phyloP scores from a whole-genome alignment of 2,888 invertebrate species.

The Drosophila barbarae region DNA sequence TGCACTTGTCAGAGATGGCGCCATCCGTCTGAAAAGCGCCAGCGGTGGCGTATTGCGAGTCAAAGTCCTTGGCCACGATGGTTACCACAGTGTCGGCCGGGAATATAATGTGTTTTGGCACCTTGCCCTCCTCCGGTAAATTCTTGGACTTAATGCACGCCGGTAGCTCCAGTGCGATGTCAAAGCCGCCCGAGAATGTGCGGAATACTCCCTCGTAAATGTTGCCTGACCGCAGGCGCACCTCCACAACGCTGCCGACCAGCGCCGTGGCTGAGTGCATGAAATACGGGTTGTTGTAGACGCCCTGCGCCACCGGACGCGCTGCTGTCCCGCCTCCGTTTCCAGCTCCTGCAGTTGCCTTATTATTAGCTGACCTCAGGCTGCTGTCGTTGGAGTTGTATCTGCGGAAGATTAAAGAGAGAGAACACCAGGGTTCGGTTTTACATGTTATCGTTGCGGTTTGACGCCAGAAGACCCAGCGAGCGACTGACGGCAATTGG shows the following conservation, averaged over 20 bases:
- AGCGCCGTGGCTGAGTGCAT: slow-evolving; percentile 93
- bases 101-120: slow-evolving; percentile 83
- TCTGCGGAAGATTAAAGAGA: slow-evolving; percentile 44
- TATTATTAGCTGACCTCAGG: slow-evolving; percentile 73
- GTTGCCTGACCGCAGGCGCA: slow-evolving; percentile 90
- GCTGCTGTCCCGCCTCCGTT: slow-evolving; percentile 62
- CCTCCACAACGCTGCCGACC: slow-evolving; percentile 90
- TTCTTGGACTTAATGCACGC: slow-evolving; percentile 82
- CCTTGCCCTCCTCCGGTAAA: slow-evolving; percentile 74
- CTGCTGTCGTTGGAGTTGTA: slow-evolving; percentile 75
- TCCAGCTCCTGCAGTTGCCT: slow-evolving; percentile 76
- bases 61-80: slow-evolving; percentile 90
- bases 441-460: slow-evolving; percentile 5
- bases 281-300: slow-evolving; percentile 93
- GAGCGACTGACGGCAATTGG: slow-evolving; percentile 25
- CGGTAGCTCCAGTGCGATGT: slow-evolving; percentile 92
- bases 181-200: slow-evolving; percentile 93
- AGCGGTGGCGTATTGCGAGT: slow-evolving; percentile 92
- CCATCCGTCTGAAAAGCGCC: slow-evolving; percentile 94
- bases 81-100: slow-evolving; percentile 91
- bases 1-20: slow-evolving; percentile 90
- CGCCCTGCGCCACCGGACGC: slow-evolving; percentile 88
- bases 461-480: slow-evolving; percentile 5
- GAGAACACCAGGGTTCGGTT: neutral
- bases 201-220: slow-evolving; percentile 94